Percentiles rank a stretch among this genome's conserved stretches.
These are phyloP conservation scores for Hydropsyche tenuis DNA, from an alignment of 1,140 invertebrate species.

Conservation along the genomic window DNA sequence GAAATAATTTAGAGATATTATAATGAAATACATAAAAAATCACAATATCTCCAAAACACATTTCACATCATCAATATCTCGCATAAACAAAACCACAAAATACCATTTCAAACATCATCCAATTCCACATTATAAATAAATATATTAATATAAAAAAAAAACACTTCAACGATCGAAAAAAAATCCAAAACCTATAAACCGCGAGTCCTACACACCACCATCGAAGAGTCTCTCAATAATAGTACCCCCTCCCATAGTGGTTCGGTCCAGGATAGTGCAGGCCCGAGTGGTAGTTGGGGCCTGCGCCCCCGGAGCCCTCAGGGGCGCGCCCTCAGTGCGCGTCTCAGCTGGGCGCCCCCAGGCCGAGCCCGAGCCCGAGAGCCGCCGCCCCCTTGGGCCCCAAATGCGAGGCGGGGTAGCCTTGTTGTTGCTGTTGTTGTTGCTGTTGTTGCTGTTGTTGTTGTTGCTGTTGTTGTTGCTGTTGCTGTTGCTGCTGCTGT, in stretches of 20 bases:
- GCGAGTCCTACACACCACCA: not conserved
- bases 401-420: constrained; percentile 53
- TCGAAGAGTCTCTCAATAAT: constrained; percentile 31
- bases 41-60: no score
- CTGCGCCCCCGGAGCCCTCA: constrained; percentile 52
- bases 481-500: constrained; percentile 47
- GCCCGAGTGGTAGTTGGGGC: constrained; percentile 12
- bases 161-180: not conserved
- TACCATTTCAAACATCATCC: no score
- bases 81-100: no score
- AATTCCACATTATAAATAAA: not conserved
- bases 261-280: constrained; percentile 13
- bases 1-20: no score
- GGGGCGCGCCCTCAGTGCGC: constrained; percentile 54
- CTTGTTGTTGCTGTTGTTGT: constrained; percentile 20
- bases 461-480: constrained; percentile 53
- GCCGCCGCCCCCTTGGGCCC: constrained; percentile 52
- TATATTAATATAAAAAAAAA: not conserved
- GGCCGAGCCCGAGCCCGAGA: constrained; percentile 53
- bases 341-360: constrained; percentile 63
- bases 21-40: no score
- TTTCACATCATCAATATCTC: no score
- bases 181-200: not conserved
- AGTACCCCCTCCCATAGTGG: constrained; percentile 24
- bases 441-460: constrained; percentile 52